Evolutionary conservation across 2,888 invertebrate species (phyloP), one percentile per base, ranked within the genome.

Genomic region (Villa cingulata): DNA sequence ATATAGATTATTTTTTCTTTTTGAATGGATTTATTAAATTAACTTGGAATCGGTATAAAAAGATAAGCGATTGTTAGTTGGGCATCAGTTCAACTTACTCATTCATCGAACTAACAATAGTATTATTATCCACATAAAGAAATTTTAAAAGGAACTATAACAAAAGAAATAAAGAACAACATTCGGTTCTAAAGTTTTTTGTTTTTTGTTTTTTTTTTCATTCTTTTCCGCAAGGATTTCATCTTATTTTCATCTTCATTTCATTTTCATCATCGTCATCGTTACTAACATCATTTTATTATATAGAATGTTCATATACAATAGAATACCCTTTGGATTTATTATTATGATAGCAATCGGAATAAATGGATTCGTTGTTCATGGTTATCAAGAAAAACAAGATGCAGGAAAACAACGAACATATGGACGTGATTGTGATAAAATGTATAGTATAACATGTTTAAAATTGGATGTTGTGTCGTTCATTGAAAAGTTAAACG

Each of bases 391-490:
- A 19, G 38, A 18, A 12, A 34, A 36, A 16, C 41, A 41, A 19
- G 46, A 46, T 36, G 52, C 46, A 2, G 53, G 40, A 27, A 54
- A 45, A 27, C 20, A 27, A 5, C 42, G 44, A 12, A 20, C 14
- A 27, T 47, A 29, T 23, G 32, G 38, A 45, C 34, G 38, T 47
- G 40, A 37, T 41, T 82, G 82, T 62, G 71, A 71, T 37, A 72
- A 71, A 20, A 68, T 71, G 1, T 78, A 81, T 58, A 84, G 80
- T 62, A 72, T 81, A 20, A 83, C 83, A 61, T 88, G 88, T 60
- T 68, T 87, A 37, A 88, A 87, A 62, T 70, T 87, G 51, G 86
- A 86, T 58, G 77, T 84, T 41, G 76, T 86, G 2, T 81, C 82
- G 5, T 78, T 86, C 59, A 73, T 88, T 53, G 86, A 87, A 60